Evolutionary conservation across 2,113 vertebrate species (phyloP).

Genomic region (Sturnira hondurensis): DNA sequence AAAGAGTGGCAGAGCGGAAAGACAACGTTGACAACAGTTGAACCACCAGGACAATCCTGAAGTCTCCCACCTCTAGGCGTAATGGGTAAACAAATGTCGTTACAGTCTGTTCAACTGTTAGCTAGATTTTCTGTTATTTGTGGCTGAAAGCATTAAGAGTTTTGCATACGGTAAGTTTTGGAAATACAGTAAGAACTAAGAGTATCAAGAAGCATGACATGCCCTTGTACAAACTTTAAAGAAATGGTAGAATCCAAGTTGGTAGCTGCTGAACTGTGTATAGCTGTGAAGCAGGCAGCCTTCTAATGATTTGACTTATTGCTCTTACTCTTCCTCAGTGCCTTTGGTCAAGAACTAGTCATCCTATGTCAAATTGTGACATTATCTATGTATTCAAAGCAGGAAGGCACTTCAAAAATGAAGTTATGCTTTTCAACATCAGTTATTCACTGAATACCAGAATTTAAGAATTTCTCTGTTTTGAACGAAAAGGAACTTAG

Average conservation of each 20-base stretch:
- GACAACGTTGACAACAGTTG: not conserved
- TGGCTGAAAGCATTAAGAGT: not conserved
- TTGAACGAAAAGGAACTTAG: conserved; percentile 12
- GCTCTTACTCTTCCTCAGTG: not conserved
- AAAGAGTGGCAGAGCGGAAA: not conserved
- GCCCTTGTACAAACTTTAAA: not conserved
- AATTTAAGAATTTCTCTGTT: conserved; percentile 49
- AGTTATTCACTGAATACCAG: conserved; percentile 8
- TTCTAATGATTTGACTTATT: not conserved
- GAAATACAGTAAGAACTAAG: not conserved
- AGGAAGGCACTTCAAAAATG: conserved; percentile 6
- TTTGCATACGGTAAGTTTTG: too few relatives aligned
- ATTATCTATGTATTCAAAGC: conserved; percentile 12
- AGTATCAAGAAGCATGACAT: not conserved
- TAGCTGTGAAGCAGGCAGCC: not conserved
- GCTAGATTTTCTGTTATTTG: not conserved
- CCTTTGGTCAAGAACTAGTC: not conserved
- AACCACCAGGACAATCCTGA: not conserved
- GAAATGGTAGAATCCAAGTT: not conserved
- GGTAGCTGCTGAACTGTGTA: not conserved
- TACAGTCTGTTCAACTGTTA: not conserved
- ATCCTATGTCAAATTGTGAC: not conserved
- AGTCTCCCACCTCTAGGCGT: not conserved
- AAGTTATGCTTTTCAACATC: not conserved
- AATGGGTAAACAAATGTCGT: not conserved